These are phyloP conservation scores for Thryonomys swinderianus DNA, from an alignment of 2,113 vertebrate species.

Conservation along the genomic window DNA sequence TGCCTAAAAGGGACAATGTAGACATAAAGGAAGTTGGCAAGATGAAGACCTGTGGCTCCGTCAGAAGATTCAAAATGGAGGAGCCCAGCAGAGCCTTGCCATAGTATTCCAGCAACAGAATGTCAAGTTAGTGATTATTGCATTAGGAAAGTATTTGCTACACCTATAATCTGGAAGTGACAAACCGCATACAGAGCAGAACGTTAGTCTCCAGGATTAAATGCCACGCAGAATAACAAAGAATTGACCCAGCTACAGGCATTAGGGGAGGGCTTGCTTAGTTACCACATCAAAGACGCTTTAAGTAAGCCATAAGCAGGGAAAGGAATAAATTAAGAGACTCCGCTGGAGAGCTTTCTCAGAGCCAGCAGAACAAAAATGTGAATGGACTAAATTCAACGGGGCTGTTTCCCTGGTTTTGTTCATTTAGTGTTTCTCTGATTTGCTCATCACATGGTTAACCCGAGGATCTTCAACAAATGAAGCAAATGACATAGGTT, in stretches of 20 bases:
- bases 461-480: constrained; percentile 35
- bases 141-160: constrained; percentile 75
- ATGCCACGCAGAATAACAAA: constrained; percentile 54
- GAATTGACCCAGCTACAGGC: not conserved
- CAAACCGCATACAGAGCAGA: constrained; percentile 68
- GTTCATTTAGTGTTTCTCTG: constrained; percentile 42
- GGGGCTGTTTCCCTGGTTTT: constrained; percentile 22
- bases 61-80: not conserved
- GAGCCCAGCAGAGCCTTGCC: not conserved
- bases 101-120: constrained; percentile 22
- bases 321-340: constrained; percentile 9
- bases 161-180: constrained; percentile 67
- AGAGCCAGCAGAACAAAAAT: not conserved
- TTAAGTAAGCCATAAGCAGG: constrained; percentile 19
- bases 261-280: not conserved
- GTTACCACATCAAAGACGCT: constrained; percentile 49
- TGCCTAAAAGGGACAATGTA: constrained; percentile 37
- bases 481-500: constrained; percentile 30
- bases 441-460: constrained; percentile 5
- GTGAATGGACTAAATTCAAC: not conserved
- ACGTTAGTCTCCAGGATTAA: constrained; percentile 57
- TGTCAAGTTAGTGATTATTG: constrained; percentile 67
- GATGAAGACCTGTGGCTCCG: not conserved
- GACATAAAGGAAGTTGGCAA: not conserved
- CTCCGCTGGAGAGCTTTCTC: constrained; percentile 5